Evolutionary conservation across 1,140 invertebrate species (phyloP).

Genomic region (Cardiocondyla obscurior): DNA sequence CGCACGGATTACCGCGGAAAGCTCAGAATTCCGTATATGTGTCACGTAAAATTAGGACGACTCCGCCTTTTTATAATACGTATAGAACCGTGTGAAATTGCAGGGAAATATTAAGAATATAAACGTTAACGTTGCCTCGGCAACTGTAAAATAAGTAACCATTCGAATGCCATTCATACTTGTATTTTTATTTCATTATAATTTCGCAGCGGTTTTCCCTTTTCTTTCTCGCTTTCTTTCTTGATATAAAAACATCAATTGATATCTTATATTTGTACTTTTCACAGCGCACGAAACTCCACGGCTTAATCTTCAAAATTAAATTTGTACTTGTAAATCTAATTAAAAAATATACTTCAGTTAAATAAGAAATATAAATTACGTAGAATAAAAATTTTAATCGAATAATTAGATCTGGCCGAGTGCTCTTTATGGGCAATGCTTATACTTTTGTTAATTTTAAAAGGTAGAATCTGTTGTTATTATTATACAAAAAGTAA

Average conservation of each 20-base stretch:
- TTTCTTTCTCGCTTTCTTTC: neutral
- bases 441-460: neutral
- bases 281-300: neutral
- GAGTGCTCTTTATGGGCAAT: neutral
- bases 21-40: neutral
- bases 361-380: no score
- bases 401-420: neutral
- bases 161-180: neutral
- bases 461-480: neutral
- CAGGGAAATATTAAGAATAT: neutral
- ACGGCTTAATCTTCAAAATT: neutral
- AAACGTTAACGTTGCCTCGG: neutral
- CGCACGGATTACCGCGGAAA: neutral
- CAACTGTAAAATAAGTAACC: neutral
- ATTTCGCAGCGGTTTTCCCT: neutral
- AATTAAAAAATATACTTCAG: neutral
- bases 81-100: constrained; percentile 12
- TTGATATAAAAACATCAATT: neutral
- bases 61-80: constrained; percentile 6
- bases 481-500: neutral
- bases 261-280: neutral
- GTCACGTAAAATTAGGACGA: constrained; percentile 22
- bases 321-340: neutral
- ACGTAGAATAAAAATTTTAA: neutral
- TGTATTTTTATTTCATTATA: neutral